Conservation (phyloP, 37 sponge, comb jelly and placozoan genomes). For the Beroe ovata region DNA sequence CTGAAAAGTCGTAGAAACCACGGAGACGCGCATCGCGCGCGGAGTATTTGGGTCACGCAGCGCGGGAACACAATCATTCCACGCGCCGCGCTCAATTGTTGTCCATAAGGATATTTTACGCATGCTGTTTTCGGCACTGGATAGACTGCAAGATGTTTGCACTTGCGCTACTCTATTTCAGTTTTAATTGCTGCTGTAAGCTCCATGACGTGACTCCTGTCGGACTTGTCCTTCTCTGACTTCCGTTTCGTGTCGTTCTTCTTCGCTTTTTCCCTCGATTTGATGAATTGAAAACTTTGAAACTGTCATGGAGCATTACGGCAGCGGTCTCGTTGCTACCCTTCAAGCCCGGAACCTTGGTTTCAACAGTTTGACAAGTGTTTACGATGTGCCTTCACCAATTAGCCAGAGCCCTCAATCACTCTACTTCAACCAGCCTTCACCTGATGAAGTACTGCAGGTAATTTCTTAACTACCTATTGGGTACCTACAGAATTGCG, state of each 20-base stretch:
- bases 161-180: not conserved
- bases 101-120: not conserved
- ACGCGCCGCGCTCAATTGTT: not conserved
- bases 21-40: too few species aligned
- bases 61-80: too few species aligned
- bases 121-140: slow-evolving; percentile 33
- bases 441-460: slow-evolving; percentile 18
- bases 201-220: not conserved
- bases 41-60: too few species aligned
- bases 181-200: not conserved
- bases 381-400: slow-evolving; percentile 29
- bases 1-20: too few species aligned
- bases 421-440: slow-evolving; percentile 36
- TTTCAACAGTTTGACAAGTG: slow-evolving; percentile 39
- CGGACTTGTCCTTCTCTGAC: not conserved
- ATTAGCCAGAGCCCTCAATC: not conserved
- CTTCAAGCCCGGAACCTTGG: slow-evolving; percentile 7
- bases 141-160: slow-evolving; percentile 36
- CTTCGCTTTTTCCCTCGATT: not conserved
- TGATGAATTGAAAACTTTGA: not conserved
- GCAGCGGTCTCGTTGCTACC: slow-evolving; percentile 32
- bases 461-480: too few species aligned
- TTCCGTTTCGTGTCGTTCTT: not conserved
- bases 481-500: too few species aligned
- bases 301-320: slow-evolving; percentile 16